Base-by-base conservation (phyloP, 2,797 vertebrate species). In the Aulostomus chinensis region DNA sequence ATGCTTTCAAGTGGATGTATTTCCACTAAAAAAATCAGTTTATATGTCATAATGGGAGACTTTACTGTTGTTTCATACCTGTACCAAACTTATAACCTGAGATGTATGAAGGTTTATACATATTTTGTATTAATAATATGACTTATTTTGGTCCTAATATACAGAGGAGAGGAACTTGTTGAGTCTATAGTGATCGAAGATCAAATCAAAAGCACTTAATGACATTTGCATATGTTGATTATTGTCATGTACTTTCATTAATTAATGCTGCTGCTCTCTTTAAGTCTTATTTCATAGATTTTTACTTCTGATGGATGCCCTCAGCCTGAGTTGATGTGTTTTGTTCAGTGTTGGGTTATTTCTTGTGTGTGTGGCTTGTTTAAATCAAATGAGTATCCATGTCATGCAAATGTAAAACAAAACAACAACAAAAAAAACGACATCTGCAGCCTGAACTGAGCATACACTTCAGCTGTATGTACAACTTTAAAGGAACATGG, bases 31-130 rank as follows among this genome's bases (percentile, higher is more conserved):
- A 47, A 54, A 41, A 43, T 40, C 52, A 2, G 26, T 78, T 67
- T 58, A 57, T 76, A 13, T 33, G 5, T 33, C 41, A 60, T 22
- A 51, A 64, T 67, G 66, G 51, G 67, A 68, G 56, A 58, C 49
- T 64, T 74, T 61, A 58, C 80, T 71, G 65, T 85, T 60, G 61
- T 85, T 84, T 79, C 59, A 78, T 79, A 83, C 54, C 17, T 77
- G 69, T 82, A 87, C 82, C 81, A 86, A 81, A 84, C 79, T 34
- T 83, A 72, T 80, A 86, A 76, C 73, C 79, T 64, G 57, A 84
- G 58, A 84, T 79, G 68, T 86, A 84, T 80, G 82, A 87, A 80
- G 78, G 78, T 83, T 84, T 83, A 81, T 83, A 83, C 59, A 59
- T 77, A 81, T 87, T 86, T 88, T 80, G 56, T 87, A 86, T 70